Base-by-base conservation (phyloP, 2,797 vertebrate genomes). In the Centroberyx gerrardi region DNA sequence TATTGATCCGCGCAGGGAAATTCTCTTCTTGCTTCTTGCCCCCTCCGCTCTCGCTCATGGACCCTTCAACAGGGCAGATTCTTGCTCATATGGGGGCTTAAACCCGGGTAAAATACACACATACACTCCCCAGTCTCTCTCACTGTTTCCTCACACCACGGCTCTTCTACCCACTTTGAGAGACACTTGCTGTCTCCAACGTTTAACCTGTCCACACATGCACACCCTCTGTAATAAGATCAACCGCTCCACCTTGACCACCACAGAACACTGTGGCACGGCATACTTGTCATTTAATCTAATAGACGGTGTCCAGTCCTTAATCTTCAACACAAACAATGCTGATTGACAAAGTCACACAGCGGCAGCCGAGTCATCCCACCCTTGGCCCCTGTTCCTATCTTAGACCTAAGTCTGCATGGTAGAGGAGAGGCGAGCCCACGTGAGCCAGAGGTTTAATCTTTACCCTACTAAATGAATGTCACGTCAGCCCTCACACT, bases 401-500 rank as follows among this genome's bases (percentile, higher is more conserved):
- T 87, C 74, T 86, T 75, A 72, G 63, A 81, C 62, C 71, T 48
- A 77, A 74, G 74, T 86, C 81, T 71, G 66, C 68, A 31, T 66
- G 62, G 62, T 17, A 49, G 59, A 36, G 46, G 53, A 70, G 48
- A n/a, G 2, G 33, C 0, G 17, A 76, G 40, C 56, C 53, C 75
- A 74, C 44, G 65, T 76, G 68, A 68, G 63, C 36, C 40, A 2
- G 48, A 83, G 81, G 46, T 83, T 76, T 88, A 88, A 90, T 90
- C 89, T 90, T 78, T 56, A 12, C 29, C 27, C 17, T 36, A 54
- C 67, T 51, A 33, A 81, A 83, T 75, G 3, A 82, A 81, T 75
- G 67, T 82, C 51, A 44, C 29, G 44, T 74, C 66, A 80, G 81
- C 79, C 66, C 76, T 72, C 36, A 5, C n/a, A 0, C 64, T 75